Base-by-base conservation (phyloP, 2,113 vertebrate genomes). In the Recurvirostra avosetta region DNA sequence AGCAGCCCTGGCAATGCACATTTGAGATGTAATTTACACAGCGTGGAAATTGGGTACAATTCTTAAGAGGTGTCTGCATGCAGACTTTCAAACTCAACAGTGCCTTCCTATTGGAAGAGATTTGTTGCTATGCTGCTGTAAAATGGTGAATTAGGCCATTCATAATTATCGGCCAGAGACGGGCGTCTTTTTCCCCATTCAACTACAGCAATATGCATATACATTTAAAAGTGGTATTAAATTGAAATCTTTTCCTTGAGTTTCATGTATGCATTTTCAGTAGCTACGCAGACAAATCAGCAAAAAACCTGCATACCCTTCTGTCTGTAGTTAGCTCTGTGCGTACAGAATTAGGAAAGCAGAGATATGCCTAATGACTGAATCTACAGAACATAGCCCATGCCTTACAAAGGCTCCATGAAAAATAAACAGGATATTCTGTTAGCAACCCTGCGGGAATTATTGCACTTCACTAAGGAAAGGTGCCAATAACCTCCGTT, bases 361-460 rank as follows among this genome's bases (percentile, higher is more conserved):
- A 90, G 91, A 73, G 62, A 76, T 76, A 47, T 16, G 63, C 78
- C 38, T 85, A 88, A 94, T 94, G 91, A 88, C 66, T 73, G 89
- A 82, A 90, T 55, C 84, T 76, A 72, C 77, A 76, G 74, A 95
- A 86, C 27, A 55, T 50, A 96, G 91, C 62, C 80, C 66, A 36
- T 79, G 87, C 91, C 71, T 91, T 95, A 94, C 91, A 91, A 95
- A 79, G 84, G 58, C 80, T 95, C 34, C 85, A 36, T 88, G 84
- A 87, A 96, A 95, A 96, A 96, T 92, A 97, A 97, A 96, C 95
- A 95, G 97, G 96, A 95, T 96, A 94, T 94, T 97, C 81, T 86
- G 94, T 88, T 90, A 91, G 93, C 91, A 91, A 11, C 95, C 94
- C 95, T 97, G 94, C 84, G 81, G 97, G 97, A 95, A 95, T 94